A percentile compares a stretch with the other conserved stretches of the same genome.
phyloP scores from a whole-genome alignment of 2,888 invertebrate genomes.

The Spodoptera littoralis region DNA sequence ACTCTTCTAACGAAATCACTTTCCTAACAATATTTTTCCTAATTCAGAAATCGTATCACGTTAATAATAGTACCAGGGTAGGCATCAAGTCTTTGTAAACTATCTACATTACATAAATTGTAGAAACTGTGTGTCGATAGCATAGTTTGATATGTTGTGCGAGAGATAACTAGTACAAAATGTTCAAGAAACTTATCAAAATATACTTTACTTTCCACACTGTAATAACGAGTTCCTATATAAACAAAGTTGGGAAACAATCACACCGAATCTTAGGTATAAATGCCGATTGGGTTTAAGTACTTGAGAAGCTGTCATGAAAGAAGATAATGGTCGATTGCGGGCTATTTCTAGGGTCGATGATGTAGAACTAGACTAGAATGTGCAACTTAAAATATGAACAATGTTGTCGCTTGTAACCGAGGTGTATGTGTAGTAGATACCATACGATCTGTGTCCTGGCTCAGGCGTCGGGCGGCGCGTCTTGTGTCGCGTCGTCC shows the following conservation, averaged over 20 bases:
- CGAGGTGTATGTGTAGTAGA: slow-evolving; percentile 35
- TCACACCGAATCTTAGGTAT: slow-evolving; percentile 31
- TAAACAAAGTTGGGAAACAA: slow-evolving; percentile 10
- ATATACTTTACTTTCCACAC: slow-evolving; percentile 14
- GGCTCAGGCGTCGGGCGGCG: slow-evolving; percentile 18
- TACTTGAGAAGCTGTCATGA: slow-evolving; percentile 56
- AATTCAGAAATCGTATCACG: slow-evolving; percentile 75
- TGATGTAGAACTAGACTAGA: slow-evolving; percentile 59
- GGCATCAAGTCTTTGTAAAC: slow-evolving; percentile 74
- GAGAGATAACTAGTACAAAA: slow-evolving; percentile 49
- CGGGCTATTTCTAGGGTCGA: slow-evolving; percentile 50
- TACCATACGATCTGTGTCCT: slow-evolving; percentile 43
- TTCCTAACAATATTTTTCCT: slow-evolving; percentile 56
- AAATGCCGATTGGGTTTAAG: slow-evolving; percentile 56
- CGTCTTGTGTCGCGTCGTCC: slow-evolving; percentile 4
- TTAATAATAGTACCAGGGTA: slow-evolving; percentile 70
- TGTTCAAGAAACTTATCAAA: slow-evolving; percentile 18
- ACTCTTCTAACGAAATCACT: slow-evolving; percentile 41
- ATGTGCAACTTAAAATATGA: slow-evolving; percentile 55
- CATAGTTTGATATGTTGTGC: slow-evolving; percentile 75
- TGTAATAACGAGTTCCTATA: slow-evolving; percentile 13
- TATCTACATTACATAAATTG: slow-evolving; percentile 64
- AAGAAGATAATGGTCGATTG: slow-evolving; percentile 36
- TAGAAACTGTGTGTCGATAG: slow-evolving; percentile 69
- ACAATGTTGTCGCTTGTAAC: slow-evolving; percentile 33